Percentiles rank a stretch among this genome's conserved stretches.
phyloP scores from a whole-genome alignment of 2,797 vertebrate species.

The Orientallactaga sibirica region DNA sequence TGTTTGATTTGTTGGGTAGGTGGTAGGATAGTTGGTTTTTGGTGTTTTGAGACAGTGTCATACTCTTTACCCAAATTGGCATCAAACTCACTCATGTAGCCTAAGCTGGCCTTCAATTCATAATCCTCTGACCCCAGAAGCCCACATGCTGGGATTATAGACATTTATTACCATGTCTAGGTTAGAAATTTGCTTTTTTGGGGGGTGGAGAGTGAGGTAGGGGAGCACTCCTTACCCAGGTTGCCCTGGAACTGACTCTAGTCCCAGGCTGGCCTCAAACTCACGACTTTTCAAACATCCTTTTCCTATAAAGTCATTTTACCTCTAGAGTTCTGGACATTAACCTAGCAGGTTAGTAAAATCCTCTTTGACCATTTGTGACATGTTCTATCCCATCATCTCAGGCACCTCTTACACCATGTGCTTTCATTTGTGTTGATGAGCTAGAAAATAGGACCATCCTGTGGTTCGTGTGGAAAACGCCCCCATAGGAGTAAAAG shows the following conservation, averaged over 20 bases:
- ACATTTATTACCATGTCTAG: no score
- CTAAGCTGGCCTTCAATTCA: no score
- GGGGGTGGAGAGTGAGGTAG: no score
- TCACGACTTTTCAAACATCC: not conserved
- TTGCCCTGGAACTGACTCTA: not conserved
- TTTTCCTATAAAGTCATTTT: not conserved
- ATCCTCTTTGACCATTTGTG: not conserved
- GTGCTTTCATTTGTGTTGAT: conserved; percentile 18
- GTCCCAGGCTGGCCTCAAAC: not conserved
- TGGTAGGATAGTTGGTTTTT: not conserved
- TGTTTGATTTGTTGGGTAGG: not conserved
- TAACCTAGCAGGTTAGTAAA: not conserved
- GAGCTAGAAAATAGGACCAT: not conserved
- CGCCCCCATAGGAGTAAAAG: not conserved
- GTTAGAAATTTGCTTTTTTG: no score
- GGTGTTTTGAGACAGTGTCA: not conserved
- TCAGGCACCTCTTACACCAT: not conserved
- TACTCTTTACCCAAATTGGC: no score
- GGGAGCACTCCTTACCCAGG: not conserved
- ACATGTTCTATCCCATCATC: not conserved
- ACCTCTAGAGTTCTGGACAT: not conserved
- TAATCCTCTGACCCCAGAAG: no score
- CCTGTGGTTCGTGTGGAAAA: not conserved
- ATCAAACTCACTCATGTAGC: no score
- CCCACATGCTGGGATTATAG: no score